Base-by-base conservation (phyloP, 2,888 invertebrate genomes). In the Coleophora deauratella region DNA sequence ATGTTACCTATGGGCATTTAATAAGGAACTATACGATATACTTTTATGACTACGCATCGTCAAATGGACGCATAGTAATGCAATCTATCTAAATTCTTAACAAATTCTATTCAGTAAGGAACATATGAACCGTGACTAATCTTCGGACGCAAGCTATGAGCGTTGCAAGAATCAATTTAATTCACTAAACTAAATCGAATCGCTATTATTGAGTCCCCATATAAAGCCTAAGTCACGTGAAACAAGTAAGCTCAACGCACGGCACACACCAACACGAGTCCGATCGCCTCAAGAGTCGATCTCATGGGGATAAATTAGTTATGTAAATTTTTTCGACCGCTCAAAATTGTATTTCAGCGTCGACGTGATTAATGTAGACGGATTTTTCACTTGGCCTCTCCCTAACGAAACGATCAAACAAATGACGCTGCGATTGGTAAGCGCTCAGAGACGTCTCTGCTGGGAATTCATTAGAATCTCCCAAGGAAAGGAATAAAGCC, bases 291-390 rank as follows among this genome's bases (percentile, higher is more conserved):
- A 48, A 47, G 54, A 51, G 49, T 51, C 55, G 64, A n/a, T 62
- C 77, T 71, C 77, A 62, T 57, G 79, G 66, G 80, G 72, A 77
- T 78, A 81, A 76, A 82, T 81, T 82, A 82, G 75, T 77, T 79
- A 82, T 81, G 80, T 80, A 76, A 81, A 80, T 81, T 74, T 69
- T 72, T 75, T 76, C 69, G 72, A 70, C 73, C 71, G 66, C 64
- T 72, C 71, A 66, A 72, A 78, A 80, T 81, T 73, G 70, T 79
- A 72, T 79, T 81, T 80, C 74, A 75, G 76, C 63, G 72, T 74
- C 67, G 65, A 72, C 66, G 65, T 82, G 81, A 84, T 82, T 78
- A 78, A 82, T 81, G 71, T 68, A 62, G 73, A 75, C 70, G 68
- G 73, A 80, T 76, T 81, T 81, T 80, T 81, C 74, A 75, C 71